Base-by-base conservation (phyloP, 2,888 invertebrate species). In the Pheosia gnoma region DNA sequence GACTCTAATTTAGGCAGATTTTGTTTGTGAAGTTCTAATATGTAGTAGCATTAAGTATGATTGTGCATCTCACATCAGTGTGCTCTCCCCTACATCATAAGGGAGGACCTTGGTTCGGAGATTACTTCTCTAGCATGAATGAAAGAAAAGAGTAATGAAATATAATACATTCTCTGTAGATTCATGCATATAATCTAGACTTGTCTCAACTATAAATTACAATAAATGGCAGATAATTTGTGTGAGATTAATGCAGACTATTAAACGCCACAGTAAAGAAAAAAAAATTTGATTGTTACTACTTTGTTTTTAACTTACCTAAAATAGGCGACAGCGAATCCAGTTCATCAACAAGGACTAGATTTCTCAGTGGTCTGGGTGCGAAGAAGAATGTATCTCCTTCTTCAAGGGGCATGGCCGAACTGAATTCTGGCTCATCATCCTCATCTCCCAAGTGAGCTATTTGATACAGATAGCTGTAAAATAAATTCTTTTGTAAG, bases 301-400 rank as follows among this genome's bases (percentile, higher is more conserved):
- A 25, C 25, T 25, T 0, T 25, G 25, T 25, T 25, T 25, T 25
- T 36, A 72, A 54, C 13, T 45, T 57, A 45, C 57, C 57, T 57
- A 57, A 57, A 36, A 99, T 97, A 0, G 99, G 99, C 0, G 98
- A 98, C 37, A 99, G 94, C 7, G 98, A 98, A 82, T 99, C 98
- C 93, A 99, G 94, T 92, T 99, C 98, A 90, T 99, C 99, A 4
- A 99, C 99, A 77, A 98, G 93, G 0, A 99, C 98, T 49, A 99
- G 94, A 94, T 99, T 99, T 80, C 98, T 96, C 2, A 99, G 94
- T 0, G 97, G 96, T 72, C 99, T 94, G 0, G 99, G 98, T 0
- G 98, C 98, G 90, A 99, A 99, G 94, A 99, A 99, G 91, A 99
- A 99, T 0, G 99, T 99, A 82, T 99, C 99, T 1, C 99, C 99